Evolutionary conservation across 1,140 invertebrate species (phyloP), one percentile per base, ranked within the genome.

Genomic region (Zaprionus camerounensis): DNA sequence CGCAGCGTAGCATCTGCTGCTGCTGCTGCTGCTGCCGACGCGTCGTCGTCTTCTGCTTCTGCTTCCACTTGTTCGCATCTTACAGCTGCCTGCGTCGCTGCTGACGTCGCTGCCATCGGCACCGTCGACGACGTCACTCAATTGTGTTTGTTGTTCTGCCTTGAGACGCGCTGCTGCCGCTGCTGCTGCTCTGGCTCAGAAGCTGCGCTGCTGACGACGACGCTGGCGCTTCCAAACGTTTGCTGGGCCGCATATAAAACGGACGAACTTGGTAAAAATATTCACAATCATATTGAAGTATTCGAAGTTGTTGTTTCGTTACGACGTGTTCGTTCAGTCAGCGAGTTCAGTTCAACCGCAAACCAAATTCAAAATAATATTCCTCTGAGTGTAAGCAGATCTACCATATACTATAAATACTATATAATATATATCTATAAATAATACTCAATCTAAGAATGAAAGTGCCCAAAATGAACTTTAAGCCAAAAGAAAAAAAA

Each of bases 221-320:
- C 71, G 70, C 53, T 44, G 57, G 65, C 38, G 81, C 75, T 51
- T 55, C 44, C 62, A 66, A 73, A 63, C 53, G 73, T 64, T 69
- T 79, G 79, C 86, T 80, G 67, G 71, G 82, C 72, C 76, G 75
- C 85, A 80, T 90, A 90, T 90, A 90, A 88, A 90, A 90, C 82
- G 79, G 86, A 58, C 71, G 79, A 82, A 65, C 85, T 82, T 85
- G 70, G 71, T 75, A 70, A 91, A 81, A 91, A 85, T 88, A 84
- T 82, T 84, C 85, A 88, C 85, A 88, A 88, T 90, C 79, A 90
- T 88, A 84, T 88, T 82, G 71, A 82, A 90, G 76, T 90, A 80
- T 90, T 91, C 68, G 76, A 85, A 66, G 64, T 56, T 66, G 83
- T 75, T 70, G 72, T 78, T 78, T 71, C 70, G 86, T 71, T 78